These are phyloP conservation scores for Poicephalus meyeri DNA, from an alignment of 2,113 vertebrate genomes.

Conservation along the genomic window DNA sequence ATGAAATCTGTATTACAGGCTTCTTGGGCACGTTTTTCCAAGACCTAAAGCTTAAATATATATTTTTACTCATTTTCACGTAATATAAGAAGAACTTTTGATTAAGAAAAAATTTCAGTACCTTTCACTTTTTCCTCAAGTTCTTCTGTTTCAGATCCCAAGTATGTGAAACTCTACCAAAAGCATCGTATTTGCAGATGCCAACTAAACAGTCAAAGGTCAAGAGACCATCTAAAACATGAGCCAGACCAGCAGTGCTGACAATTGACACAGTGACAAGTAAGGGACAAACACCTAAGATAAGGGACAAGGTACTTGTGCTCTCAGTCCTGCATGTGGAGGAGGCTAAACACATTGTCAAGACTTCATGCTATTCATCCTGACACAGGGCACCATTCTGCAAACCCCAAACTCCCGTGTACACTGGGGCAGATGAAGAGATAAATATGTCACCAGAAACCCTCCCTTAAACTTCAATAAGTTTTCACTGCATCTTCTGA, in stretches of 20 bases:
- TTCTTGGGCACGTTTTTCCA: not conserved
- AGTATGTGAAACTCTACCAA: not conserved
- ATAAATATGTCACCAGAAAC: not conserved
- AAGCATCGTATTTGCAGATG: not conserved
- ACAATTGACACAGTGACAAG: constrained; percentile 1
- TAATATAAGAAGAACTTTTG: not conserved
- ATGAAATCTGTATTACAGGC: not conserved
- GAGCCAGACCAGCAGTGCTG: not conserved
- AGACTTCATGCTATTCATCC: not conserved
- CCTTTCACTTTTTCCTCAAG: not conserved
- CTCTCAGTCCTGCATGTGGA: not conserved
- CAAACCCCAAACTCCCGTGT: not conserved
- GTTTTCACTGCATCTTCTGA: not conserved
- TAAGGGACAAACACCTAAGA: not conserved
- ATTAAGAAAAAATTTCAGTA: not conserved
- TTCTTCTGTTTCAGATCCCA: not conserved
- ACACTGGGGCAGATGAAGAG: not conserved
- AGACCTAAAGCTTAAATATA: not conserved
- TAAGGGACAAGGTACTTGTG: not conserved
- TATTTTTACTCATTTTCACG: not conserved
- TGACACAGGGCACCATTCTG: not conserved
- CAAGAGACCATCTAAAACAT: not conserved
- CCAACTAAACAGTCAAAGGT: not conserved
- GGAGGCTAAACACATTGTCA: not conserved
- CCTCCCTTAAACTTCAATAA: not conserved